Base-by-base conservation (phyloP, 2,113 vertebrate genomes). In the Addax nasomaculatus region DNA sequence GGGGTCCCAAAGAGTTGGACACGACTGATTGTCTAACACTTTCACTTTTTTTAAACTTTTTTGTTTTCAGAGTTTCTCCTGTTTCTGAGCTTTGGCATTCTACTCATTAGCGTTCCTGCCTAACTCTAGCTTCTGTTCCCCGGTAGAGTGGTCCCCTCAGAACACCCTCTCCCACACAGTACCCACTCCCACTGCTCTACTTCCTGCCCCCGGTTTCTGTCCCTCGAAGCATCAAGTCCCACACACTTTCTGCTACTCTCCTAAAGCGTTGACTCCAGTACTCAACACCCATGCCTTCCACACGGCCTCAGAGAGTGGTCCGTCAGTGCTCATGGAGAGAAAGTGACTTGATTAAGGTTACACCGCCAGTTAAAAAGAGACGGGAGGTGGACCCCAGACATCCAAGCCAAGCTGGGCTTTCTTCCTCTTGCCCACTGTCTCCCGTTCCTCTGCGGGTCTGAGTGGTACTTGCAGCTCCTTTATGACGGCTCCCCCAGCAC, bases 121-220 rank as follows among this genome's bases (percentile, higher is more conserved):
- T 39, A 60, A 21, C 2, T 3, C 2, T 25, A 36, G 21, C 29
- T 25, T 53, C 43, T 14, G 12, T 29, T 45, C n/a, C 79, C 39
- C 12, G 5, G 0, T 0, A n/a, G 4, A 2, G 27, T 16, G 45
- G 21, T 4, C 25, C 39, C 10, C 36, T 11, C 3, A 0, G n/a
- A 12, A 29, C 3, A 23, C 45, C 53, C 64, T 1, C n/a, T 7
- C 29, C 3, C 27, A 43, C 25, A 0, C 0, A 15, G 7, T 9
- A 12, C 49, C 33, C 6, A 3, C 19, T 36, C 27, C 45, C 64
- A 2, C 11, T 2, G 60, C 43, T 45, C 43, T 43, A 0, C 53
- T 33, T 30, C 53, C 85, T 33, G 30, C 57, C 36, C 14, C 47
- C 1, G n/a, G 57, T 13, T 13, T 64, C 85, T 45, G 47, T 33